phyloP scores from a whole-genome alignment of 2,113 vertebrate genomes.

The Ceyx melanurus region DNA sequence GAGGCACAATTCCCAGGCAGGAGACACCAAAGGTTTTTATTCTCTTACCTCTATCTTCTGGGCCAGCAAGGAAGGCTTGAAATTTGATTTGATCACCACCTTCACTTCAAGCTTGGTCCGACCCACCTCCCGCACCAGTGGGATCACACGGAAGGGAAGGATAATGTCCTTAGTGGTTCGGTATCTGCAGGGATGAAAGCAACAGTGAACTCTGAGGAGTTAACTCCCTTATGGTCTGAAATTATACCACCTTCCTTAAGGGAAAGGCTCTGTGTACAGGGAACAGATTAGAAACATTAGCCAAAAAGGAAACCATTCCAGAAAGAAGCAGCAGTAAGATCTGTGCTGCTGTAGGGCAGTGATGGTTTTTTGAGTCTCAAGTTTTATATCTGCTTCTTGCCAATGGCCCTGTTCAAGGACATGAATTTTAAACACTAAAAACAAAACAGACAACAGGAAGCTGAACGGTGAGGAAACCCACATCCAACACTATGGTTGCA shows the following conservation, averaged over 20 bases:
- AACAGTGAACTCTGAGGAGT: neutral
- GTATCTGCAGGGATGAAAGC: constrained; percentile 79
- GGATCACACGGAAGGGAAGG: constrained; percentile 97
- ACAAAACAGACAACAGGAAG: neutral
- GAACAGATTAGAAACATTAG: neutral
- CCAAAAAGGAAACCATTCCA: neutral
- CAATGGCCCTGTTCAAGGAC: neutral
- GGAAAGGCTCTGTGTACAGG: neutral
- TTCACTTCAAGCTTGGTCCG: constrained; percentile 98
- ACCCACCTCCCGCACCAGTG: constrained; percentile 94
- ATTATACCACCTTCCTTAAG: neutral
- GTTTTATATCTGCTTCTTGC: neutral
- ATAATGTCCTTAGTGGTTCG: constrained; percentile 99
- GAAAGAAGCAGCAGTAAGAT: neutral
- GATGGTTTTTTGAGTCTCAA: neutral
- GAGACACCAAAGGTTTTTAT: neutral
- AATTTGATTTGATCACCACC: constrained; percentile 99
- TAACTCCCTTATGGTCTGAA: neutral
- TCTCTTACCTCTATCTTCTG: constrained; percentile 96
- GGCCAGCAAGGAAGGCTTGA: constrained; percentile 96
- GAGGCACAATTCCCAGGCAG: neutral
- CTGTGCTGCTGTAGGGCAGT: neutral
- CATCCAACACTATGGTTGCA: neutral
- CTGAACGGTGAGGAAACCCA: neutral
- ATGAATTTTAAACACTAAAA: neutral